These are phyloP conservation scores for Rattus rattus DNA, from an alignment of 2,113 vertebrate genomes.

Conservation along the genomic window DNA sequence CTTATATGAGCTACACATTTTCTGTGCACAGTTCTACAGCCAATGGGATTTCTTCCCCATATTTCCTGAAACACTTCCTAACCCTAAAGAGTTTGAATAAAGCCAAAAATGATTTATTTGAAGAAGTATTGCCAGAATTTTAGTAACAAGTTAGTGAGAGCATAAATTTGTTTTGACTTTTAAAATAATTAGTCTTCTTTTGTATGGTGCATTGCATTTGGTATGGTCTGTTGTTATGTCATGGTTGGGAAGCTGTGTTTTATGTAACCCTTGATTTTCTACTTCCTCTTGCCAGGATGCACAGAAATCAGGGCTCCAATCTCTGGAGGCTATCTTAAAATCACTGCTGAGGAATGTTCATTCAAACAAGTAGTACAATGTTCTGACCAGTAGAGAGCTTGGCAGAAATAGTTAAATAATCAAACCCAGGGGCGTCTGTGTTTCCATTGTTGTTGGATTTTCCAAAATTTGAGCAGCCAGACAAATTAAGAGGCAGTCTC, in stretches of 20 bases:
- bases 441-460: neutral
- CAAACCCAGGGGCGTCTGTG: neutral
- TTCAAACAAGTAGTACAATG: neutral
- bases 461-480: neutral
- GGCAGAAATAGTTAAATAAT: neutral
- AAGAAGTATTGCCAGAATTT: constrained; percentile 75
- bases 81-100: constrained; percentile 79
- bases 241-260: constrained; percentile 66
- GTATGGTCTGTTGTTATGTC: constrained; percentile 56
- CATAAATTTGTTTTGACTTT: constrained; percentile 80
- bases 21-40: constrained; percentile 65
- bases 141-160: constrained; percentile 80
- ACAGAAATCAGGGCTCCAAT: constrained; percentile 74
- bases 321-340: constrained; percentile 65
- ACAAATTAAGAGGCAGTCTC: neutral
- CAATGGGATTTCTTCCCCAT: constrained; percentile 78
- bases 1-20: constrained; percentile 71
- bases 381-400: neutral
- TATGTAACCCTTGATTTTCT: constrained; percentile 65
- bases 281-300: constrained; percentile 53
- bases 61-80: constrained; percentile 81
- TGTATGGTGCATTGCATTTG: constrained; percentile 68
- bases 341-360: constrained; percentile 22
- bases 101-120: constrained; percentile 82
- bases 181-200: constrained; percentile 76